phyloP scores from a whole-genome alignment of 1,140 invertebrate genomes.

The Glossosoma conforme region DNA sequence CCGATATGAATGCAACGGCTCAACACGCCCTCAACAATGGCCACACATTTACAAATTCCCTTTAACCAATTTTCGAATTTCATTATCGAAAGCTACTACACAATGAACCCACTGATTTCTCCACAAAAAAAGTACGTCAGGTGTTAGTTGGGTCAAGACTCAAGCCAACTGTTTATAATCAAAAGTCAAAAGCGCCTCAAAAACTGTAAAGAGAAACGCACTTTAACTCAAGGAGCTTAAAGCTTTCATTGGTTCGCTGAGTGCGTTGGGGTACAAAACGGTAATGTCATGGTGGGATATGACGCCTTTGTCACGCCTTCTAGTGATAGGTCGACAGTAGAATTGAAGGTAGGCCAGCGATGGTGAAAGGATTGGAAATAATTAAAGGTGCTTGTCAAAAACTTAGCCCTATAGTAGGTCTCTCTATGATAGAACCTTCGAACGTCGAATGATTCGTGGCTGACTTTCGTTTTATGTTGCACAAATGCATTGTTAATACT shows the following conservation, averaged over 20 bases:
- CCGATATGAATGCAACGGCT: constrained; percentile 7
- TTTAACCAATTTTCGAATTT: constrained; percentile 20
- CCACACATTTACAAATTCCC: constrained; percentile 6
- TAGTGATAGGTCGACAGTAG: constrained; percentile 19
- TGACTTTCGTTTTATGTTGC: too few relatives aligned
- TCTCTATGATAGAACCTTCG: too few relatives aligned
- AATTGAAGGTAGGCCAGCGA: constrained; percentile 15
- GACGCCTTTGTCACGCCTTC: constrained; percentile 29
- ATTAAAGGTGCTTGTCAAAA: too few relatives aligned
- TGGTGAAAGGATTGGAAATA: constrained; percentile 13
- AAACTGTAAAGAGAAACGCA: too few relatives aligned
- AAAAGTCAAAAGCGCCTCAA: constrained; percentile 9
- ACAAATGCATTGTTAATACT: too few relatives aligned
- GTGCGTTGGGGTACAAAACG: constrained; percentile 1
- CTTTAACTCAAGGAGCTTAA: too few relatives aligned
- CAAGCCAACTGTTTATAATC: background rate
- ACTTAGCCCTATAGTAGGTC: too few relatives aligned
- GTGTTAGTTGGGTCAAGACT: constrained; percentile 21
- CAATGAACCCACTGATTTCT: constrained; percentile 9
- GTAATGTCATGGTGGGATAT: constrained; percentile 23
- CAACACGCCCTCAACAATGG: constrained; percentile 11
- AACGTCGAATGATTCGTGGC: too few relatives aligned
- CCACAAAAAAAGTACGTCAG: constrained; percentile 11
- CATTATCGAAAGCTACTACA: constrained; percentile 15
- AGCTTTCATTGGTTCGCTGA: background rate